phyloP scores from a whole-genome alignment of 2,113 vertebrate species.

The Callospermophilus lateralis region DNA sequence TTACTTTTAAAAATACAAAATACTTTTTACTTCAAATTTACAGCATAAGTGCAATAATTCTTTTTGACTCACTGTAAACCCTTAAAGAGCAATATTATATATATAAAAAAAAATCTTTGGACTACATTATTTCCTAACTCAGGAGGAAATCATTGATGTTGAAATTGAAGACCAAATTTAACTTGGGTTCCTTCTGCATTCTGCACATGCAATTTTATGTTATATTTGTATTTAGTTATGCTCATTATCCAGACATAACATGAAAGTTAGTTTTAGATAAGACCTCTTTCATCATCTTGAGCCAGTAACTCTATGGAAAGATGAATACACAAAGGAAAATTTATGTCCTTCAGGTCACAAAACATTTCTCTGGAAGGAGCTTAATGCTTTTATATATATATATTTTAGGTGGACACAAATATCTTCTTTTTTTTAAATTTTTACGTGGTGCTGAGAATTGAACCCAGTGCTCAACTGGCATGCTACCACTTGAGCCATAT shows the following conservation, averaged over 20 bases:
- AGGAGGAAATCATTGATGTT: not conserved
- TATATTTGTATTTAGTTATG: not conserved
- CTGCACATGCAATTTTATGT: not conserved
- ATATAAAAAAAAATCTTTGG: no score
- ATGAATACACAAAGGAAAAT: not conserved
- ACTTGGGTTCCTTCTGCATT: not conserved
- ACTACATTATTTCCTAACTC: no score
- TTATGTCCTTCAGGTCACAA: not conserved
- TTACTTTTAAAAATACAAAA: conserved; percentile 1
- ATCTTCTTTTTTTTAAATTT: no score
- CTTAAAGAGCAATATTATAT: no score
- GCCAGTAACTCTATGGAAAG: not conserved
- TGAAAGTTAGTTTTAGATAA: not conserved
- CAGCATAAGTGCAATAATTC: no score
- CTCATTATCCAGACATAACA: not conserved
- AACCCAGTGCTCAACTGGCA: no score
- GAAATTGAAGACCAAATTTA: not conserved
- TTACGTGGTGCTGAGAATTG: no score
- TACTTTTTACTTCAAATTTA: not conserved
- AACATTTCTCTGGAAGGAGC: not conserved
- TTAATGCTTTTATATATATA: not conserved
- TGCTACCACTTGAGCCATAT: no score
- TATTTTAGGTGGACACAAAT: no score
- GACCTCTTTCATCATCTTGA: not conserved
- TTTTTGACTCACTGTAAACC: no score